Conservation (phyloP, 2,797 vertebrate species). For the Rhabdophis nuchalis region DNA sequence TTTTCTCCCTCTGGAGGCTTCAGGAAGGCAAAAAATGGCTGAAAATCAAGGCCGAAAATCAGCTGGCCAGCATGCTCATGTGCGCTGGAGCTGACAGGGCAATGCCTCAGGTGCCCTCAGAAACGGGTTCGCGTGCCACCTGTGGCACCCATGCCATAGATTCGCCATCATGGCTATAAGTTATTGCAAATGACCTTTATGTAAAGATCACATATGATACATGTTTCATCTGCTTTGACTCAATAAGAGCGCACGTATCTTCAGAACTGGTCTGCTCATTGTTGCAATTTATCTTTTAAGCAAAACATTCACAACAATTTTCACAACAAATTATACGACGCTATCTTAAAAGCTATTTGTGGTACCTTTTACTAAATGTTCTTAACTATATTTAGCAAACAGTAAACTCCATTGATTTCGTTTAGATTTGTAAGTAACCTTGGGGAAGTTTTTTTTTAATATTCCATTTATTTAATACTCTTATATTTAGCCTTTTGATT, state of each 20-base stretch:
- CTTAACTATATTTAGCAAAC: background rate
- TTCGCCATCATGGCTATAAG: too few species aligned
- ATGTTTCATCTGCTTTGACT: slow-evolving; percentile 12
- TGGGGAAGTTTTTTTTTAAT: background rate
- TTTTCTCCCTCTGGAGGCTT: too few species aligned
- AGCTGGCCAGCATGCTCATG: too few species aligned
- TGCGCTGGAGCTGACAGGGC: too few species aligned
- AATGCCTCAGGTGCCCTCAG: too few species aligned
- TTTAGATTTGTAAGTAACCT: background rate
- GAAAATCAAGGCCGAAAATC: too few species aligned
- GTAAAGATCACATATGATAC: slow-evolving; percentile 24
- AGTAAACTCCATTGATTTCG: background rate
- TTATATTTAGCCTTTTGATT: background rate
- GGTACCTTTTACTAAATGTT: background rate
- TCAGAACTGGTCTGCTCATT: background rate
- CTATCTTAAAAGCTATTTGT: background rate
- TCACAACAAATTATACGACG: background rate
- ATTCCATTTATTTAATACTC: background rate
- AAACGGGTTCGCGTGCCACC: too few species aligned
- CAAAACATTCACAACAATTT: background rate
- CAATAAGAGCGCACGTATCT: background rate
- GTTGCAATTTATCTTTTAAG: background rate
- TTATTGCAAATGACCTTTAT: background rate
- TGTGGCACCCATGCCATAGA: too few species aligned
- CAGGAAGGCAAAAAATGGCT: too few species aligned